Evolutionary conservation across 2,888 invertebrate species (phyloP).

Genomic region (Plebejus anna): DNA sequence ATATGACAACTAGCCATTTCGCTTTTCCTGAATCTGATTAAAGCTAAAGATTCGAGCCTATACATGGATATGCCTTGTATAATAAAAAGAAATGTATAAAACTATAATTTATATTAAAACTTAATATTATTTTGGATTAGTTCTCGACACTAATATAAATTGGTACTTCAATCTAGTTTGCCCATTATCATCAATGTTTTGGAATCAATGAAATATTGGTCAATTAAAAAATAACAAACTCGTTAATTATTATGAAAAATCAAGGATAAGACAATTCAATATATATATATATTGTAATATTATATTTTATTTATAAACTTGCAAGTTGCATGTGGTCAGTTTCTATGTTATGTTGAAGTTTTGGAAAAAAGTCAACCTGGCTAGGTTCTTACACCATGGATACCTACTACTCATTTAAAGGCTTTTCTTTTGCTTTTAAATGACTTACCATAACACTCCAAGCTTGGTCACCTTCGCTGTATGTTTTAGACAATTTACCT

Average conservation of each 20-base stretch:
- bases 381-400: too few relatives aligned
- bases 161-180: background rate
- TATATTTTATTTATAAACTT: too few relatives aligned
- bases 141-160: background rate
- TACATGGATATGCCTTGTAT: slow-evolving; percentile 6
- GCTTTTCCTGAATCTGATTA: background rate
- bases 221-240: background rate
- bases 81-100: background rate
- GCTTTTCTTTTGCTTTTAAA: too few relatives aligned
- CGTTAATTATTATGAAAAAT: background rate
- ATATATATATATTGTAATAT: too few relatives aligned
- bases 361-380: too few relatives aligned
- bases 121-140: background rate
- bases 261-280: too few relatives aligned
- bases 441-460: too few relatives aligned
- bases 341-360: too few relatives aligned
- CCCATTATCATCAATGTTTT: background rate
- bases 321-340: too few relatives aligned
- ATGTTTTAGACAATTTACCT: background rate
- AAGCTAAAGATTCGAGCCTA: slow-evolving; percentile 4
- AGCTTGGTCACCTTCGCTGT: too few relatives aligned
- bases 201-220: background rate
- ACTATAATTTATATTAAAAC: background rate
- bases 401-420: too few relatives aligned
- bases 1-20: background rate